Conservation (phyloP, 1,140 invertebrate species). For the Drosophila takahashii region DNA sequence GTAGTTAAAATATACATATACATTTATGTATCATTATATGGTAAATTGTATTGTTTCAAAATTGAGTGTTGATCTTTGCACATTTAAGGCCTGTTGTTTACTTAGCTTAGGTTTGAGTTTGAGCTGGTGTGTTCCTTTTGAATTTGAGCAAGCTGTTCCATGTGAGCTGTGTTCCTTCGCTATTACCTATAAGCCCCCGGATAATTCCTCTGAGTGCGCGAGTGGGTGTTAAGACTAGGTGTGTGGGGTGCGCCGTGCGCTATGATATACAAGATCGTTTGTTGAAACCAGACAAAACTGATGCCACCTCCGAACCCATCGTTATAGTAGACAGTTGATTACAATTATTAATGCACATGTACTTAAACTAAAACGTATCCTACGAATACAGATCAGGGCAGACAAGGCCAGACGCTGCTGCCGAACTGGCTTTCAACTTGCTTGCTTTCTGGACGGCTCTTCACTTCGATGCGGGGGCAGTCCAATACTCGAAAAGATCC, state of each 20-base stretch:
- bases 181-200: slow-evolving; percentile 42
- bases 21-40: slow-evolving; percentile 26
- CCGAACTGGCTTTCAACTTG: slow-evolving; percentile 47
- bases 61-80: slow-evolving; percentile 79
- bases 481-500: slow-evolving; percentile 13
- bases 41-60: slow-evolving; percentile 60
- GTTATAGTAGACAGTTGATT: slow-evolving; percentile 48
- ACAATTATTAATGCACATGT: slow-evolving; percentile 63
- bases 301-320: slow-evolving; percentile 40
- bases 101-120: slow-evolving; percentile 48
- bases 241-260: slow-evolving; percentile 35
- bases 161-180: slow-evolving; percentile 30
- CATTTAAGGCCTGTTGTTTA: slow-evolving; percentile 79
- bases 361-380: slow-evolving; percentile 75
- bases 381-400: slow-evolving; percentile 53
- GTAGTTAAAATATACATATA: slow-evolving; percentile 63
- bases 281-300: slow-evolving; percentile 79
- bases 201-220: slow-evolving; percentile 33
- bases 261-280: slow-evolving; percentile 41
- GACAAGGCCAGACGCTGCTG: slow-evolving; percentile 46
- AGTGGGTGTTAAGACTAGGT: slow-evolving; percentile 15
- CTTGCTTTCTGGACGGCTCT: slow-evolving; percentile 73
- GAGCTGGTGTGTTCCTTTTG: slow-evolving; percentile 18
- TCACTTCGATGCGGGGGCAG: slow-evolving; percentile 74
- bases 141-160: slow-evolving; percentile 61